Percentiles rank a stretch among this genome's conserved stretches.
Evolutionary conservation across 1,140 invertebrate genomes (phyloP).

Genomic region (Rhyzopertha dominica): DNA sequence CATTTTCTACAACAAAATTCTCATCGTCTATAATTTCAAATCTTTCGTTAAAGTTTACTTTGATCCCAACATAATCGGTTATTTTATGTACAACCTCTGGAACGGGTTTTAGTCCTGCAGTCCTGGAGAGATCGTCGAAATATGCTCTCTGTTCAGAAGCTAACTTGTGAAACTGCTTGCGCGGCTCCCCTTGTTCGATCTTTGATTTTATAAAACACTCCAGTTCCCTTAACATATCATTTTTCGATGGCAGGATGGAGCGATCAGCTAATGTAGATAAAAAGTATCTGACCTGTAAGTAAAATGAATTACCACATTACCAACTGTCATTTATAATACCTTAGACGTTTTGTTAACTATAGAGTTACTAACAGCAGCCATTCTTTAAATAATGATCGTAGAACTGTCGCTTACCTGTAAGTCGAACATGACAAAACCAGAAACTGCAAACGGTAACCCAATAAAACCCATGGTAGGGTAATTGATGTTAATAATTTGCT

Average conservation of each 20-base stretch:
- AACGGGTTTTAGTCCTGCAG: conserved; percentile 24
- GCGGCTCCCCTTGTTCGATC: conserved; percentile 11
- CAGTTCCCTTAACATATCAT: conserved; percentile 50
- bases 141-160: conserved; percentile 27
- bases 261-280: too few species aligned
- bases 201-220: conserved; percentile 37
- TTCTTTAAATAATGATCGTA: too few species aligned
- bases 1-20: too few species aligned
- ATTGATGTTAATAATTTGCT: conserved; percentile 58
- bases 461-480: conserved; percentile 57
- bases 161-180: conserved; percentile 23
- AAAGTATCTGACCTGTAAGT: too few species aligned
- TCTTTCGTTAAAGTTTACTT: conserved; percentile 2
- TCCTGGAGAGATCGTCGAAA: conserved; percentile 25
- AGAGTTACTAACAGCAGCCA: too few species aligned
- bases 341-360: too few species aligned
- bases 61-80: background rate
- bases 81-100: conserved; percentile 21
- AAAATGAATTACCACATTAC: too few species aligned
- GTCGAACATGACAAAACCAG: conserved; percentile 52
- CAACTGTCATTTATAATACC: too few species aligned
- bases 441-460: conserved; percentile 51
- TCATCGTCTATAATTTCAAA: conserved; percentile 16
- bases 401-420: conserved; percentile 50
- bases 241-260: conserved; percentile 44